Evolutionary conservation across 35 echinoderm and acorn worm species (phyloP).

Genomic region (Apostichopus parvimensis): DNA sequence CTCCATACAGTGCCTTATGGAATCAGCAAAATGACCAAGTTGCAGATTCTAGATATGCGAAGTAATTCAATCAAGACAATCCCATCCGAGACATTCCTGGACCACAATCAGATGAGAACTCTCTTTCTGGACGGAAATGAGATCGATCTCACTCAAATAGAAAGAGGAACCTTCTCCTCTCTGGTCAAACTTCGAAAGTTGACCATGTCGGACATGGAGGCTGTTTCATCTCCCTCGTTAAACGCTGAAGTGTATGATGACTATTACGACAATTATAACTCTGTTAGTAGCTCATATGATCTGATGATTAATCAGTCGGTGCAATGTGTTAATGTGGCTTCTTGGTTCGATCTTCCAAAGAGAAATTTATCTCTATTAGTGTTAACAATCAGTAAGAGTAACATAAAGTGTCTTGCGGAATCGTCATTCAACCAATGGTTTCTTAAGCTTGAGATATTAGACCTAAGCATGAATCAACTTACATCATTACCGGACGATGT

Average conservation of each 20-base stretch:
- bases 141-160: background rate
- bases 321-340: constrained; percentile 11
- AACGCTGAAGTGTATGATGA: background rate
- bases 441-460: background rate
- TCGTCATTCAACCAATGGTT: constrained; percentile 26
- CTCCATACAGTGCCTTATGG: constrained; percentile 26
- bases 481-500: background rate
- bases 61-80: constrained; percentile 3
- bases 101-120: background rate
- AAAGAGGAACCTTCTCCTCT: background rate
- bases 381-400: background rate
- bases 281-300: background rate
- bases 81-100: background rate
- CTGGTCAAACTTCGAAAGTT: constrained; percentile 20
- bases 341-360: constrained; percentile 13
- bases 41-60: constrained; percentile 17
- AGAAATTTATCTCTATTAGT: background rate
- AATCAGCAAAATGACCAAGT: constrained; percentile 17
- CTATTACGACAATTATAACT: background rate
- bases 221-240: no score
- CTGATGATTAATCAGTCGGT: background rate
- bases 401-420: background rate
- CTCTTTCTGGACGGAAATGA: constrained; percentile 29
- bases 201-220: background rate
- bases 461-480: background rate